Conservation (phyloP, 2,113 vertebrate genomes). For the Penelope pileata region DNA sequence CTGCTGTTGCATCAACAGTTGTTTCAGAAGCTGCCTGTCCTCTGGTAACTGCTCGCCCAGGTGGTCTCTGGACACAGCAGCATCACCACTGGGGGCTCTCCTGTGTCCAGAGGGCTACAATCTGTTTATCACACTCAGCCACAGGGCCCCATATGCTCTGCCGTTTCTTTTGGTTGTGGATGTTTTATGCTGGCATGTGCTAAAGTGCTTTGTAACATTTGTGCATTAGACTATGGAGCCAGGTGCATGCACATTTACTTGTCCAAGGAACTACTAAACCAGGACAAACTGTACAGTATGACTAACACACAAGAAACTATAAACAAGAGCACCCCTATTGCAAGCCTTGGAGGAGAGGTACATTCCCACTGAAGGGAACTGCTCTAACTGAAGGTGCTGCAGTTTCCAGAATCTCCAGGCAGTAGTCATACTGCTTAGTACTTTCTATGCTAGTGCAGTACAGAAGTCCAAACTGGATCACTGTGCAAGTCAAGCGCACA, state of each 20-base stretch:
- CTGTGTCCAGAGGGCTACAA: fast-evolving
- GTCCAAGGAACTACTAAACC: background rate
- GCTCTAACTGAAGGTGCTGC: background rate
- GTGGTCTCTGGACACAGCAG: background rate
- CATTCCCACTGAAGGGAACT: background rate
- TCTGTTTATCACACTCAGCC: background rate
- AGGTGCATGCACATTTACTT: background rate
- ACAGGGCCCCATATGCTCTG: fast-evolving
- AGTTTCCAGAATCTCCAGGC: background rate
- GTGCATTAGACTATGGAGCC: background rate
- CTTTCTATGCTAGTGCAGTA: background rate
- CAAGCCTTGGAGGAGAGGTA: background rate
- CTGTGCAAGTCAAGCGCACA: fast-evolving
- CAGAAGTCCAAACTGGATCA: background rate
- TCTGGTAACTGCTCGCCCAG: background rate
- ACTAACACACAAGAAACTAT: background rate
- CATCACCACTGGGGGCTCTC: background rate
- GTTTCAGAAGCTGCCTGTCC: slow-evolving; percentile 57
- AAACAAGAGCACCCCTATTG: background rate
- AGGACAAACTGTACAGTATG: background rate
- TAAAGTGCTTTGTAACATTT: background rate
- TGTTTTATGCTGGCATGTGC: background rate
- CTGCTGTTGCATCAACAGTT: background rate
- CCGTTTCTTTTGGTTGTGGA: background rate
- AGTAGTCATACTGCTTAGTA: background rate